Conservation (phyloP, 2,888 invertebrate genomes). For the Erpobdella octoculata region DNA sequence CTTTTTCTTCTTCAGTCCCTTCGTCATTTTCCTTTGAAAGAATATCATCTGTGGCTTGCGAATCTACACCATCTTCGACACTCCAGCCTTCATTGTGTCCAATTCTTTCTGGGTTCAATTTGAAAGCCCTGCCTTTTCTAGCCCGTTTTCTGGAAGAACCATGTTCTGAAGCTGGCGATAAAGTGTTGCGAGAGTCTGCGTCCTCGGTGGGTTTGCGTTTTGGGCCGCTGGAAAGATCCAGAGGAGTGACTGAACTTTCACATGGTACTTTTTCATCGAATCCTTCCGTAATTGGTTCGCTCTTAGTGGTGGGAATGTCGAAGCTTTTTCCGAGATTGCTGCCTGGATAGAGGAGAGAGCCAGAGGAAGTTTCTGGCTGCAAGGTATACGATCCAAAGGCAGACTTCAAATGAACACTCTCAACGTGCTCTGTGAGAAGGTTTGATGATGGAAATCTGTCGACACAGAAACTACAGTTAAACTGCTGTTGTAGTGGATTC, state of each 20-base stretch:
- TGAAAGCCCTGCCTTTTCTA: conserved; percentile 77
- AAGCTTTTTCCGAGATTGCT: background rate
- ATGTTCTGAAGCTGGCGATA: conserved; percentile 20
- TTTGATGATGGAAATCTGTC: conserved; percentile 47
- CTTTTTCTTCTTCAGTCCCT: background rate
- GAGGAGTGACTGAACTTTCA: conserved; percentile 39
- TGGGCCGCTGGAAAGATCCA: conserved; percentile 44
- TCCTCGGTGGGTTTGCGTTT: conserved; percentile 17
- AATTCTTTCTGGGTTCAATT: conserved; percentile 60
- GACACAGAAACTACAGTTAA: conserved; percentile 52
- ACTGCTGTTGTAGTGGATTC: conserved; percentile 34
- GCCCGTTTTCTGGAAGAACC: conserved; percentile 57
- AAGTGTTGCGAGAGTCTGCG: conserved; percentile 9
- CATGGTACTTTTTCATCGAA: background rate
- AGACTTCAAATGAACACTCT: conserved; percentile 44
- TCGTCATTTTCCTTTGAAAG: background rate
- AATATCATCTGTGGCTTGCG: background rate
- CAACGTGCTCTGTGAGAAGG: conserved; percentile 49
- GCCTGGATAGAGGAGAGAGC: background rate
- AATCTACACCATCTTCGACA: conserved; percentile 7
- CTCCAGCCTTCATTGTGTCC: conserved; percentile 22
- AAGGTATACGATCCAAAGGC: background rate
- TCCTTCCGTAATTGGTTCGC: conserved; percentile 1
- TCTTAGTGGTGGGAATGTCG: background rate
- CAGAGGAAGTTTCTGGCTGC: background rate